Percentiles rank a stretch among this genome's conserved stretches.
Evolutionary conservation across 2,888 invertebrate species (phyloP).

Genomic region (Eudasyphora cyanicolor): DNA sequence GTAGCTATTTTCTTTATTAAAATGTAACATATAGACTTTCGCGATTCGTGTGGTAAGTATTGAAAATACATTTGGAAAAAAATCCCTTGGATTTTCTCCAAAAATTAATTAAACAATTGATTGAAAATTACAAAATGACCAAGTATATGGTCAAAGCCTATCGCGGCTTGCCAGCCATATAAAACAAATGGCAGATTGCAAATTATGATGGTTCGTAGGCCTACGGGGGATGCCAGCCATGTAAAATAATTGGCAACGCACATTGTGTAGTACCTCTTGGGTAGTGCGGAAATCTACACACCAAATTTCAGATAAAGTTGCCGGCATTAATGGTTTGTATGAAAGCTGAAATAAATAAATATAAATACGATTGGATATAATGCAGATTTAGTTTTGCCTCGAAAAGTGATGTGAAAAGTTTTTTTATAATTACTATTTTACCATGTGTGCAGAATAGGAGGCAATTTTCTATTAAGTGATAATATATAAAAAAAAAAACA

Average conservation of each 20-base stretch:
- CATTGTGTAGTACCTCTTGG: constrained; percentile 2
- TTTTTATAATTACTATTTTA: too few species aligned
- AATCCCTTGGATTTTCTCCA: not conserved
- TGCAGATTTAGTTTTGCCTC: too few species aligned
- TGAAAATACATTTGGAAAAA: not conserved
- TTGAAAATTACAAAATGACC: not conserved
- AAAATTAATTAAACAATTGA: not conserved
- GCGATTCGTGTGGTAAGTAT: not conserved
- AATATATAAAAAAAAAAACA: too few species aligned
- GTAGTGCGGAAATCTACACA: constrained; percentile 4
- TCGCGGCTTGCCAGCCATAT: constrained; percentile 12
- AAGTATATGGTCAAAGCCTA: not conserved
- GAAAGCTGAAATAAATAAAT: too few species aligned
- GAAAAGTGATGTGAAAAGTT: too few species aligned
- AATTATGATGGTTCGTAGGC: constrained; percentile 13
- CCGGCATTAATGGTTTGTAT: too few species aligned
- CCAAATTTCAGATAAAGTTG: not conserved
- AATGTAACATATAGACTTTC: too few species aligned
- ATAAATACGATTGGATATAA: too few species aligned
- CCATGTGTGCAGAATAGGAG: too few species aligned
- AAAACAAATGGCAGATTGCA: too few species aligned
- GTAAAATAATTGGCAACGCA: constrained; percentile 16
- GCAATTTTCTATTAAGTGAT: too few species aligned
- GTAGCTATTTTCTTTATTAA: not conserved
- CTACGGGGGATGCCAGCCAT: constrained; percentile 15